Evolutionary conservation across 1,140 invertebrate genomes (phyloP), one percentile per base, ranked within the genome.

Genomic region (Zaprionus kolodkinae): DNA sequence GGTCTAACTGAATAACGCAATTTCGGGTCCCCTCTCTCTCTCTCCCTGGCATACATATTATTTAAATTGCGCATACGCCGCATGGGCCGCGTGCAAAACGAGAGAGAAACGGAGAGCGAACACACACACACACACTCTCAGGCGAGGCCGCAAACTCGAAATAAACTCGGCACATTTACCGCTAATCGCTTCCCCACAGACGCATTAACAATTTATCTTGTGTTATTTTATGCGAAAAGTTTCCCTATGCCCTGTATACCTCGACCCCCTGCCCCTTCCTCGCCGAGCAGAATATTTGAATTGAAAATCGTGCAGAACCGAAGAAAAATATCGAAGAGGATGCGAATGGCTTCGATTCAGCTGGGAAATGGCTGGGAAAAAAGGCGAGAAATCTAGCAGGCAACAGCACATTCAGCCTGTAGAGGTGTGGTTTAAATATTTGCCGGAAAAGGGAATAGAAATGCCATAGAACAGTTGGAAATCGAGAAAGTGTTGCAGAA

Each of bases 171-270:
- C 82, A 87, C 85, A 89, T 89, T 89, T 76, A 78, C 85, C 85
- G 78, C 85, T 89, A 89, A 89, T 89, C 85, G 85, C 85, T 81
- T 89, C 85, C 85, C 85, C 85, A 89, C 81, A 89, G 85, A 89
- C 85, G 76, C 85, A 89, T 89, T 89, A 89, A 89, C 85, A 89
- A 89, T 89, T 89, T 89, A 89, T 89, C 85, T 89, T 89, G 81
- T 83, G 75, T 81, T 89, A 85, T 89, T 89, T 89, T 89, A 89
- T 89, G 86, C 81, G 85, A 89, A 89, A 89, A 89, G 48, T 89
- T 89, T 80, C 54, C 65, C 73, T 36, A 64, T 57, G 40, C 50
- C 59, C 50, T 66, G 21, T 21, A 21, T 25, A 36, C 52, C 50
- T 45, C 13, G 12, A 17, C 9, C 45, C 57, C 72, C 64, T 65